Evolutionary conservation across 2,888 invertebrate genomes (phyloP), one percentile per base, ranked within the genome.

Genomic region (Bombylius discolor): DNA sequence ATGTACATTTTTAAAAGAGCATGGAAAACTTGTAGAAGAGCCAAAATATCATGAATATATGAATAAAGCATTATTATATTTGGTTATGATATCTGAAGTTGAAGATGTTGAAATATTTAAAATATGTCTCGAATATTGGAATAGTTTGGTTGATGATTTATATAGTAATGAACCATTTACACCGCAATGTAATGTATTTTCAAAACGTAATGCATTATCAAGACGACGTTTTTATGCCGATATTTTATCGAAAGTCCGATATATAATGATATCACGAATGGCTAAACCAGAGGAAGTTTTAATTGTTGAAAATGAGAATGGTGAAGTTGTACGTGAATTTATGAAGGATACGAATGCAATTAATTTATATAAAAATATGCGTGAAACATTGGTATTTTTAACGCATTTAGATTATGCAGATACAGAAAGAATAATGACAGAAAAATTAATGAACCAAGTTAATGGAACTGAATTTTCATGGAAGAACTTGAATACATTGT

Each of bases 291-390:
- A 99, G 76, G 99, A 99, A 77, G 99, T 99, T 44, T 80, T 99
- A 59, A 96, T 99, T 49, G 98, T 99, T 47, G 99, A 99, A 76
- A 99, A 99, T 78, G 99, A 99, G 72, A 97, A 99, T 75, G 98
- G 98, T 47, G 98, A 99, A 77, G 96, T 99, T 59, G 98, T 99
- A 11, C 79, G 99, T 60, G 99, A 99, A 74, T 97, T 99, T 72
- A 98, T 99, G 94, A 99, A 98, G 76, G 99, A 99, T 75, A 99
- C 99, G 45, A 99, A 99, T 78, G 91, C 98, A 45, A 99, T 99
- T 66, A 97, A 96, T 77, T 80, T 99, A 70, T 99, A 99, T 77
- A 98, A 97, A 77, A 99, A 95, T 72, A 99, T 99, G 99, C 82
- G 97, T 62, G 98, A 98, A 75, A 93, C 94, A 12, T 78, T 95